These are phyloP conservation scores for Tyto alba DNA, from an alignment of 2,113 vertebrate species.

Conservation along the genomic window DNA sequence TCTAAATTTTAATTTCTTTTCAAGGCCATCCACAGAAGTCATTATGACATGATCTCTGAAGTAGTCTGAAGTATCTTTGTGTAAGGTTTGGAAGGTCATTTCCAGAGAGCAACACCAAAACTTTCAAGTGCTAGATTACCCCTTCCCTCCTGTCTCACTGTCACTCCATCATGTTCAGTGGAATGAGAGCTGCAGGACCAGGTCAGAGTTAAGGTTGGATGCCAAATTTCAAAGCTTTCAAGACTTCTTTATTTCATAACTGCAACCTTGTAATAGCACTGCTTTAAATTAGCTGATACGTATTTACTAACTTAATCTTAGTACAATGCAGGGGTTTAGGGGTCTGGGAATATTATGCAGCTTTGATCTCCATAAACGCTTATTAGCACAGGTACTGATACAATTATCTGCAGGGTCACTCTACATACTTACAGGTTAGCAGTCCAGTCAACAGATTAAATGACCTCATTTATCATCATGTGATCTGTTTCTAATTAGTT, in stretches of 20 bases:
- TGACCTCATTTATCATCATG: constrained; percentile 51
- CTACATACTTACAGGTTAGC: background rate
- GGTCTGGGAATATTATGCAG: background rate
- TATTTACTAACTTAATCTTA: constrained; percentile 37
- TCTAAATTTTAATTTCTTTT: background rate
- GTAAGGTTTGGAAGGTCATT: background rate
- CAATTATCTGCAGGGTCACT: constrained; percentile 38
- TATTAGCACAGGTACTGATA: constrained; percentile 52
- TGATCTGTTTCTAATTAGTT: constrained; percentile 60
- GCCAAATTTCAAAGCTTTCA: constrained; percentile 49
- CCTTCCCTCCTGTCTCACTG: background rate
- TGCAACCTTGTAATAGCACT: background rate
- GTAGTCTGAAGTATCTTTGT: background rate
- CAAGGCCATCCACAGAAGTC: background rate
- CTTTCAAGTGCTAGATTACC: background rate
- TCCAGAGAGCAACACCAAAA: background rate
- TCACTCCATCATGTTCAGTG: background rate
- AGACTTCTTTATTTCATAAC: constrained; percentile 10
- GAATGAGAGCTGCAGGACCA: background rate
- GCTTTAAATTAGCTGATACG: constrained; percentile 30
- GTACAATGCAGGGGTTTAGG: background rate
- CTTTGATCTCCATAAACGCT: constrained; percentile 51
- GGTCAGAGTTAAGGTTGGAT: constrained; percentile 34
- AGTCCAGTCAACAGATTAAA: constrained; percentile 30
- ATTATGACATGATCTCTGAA: background rate